phyloP scores from a whole-genome alignment of 2,797 vertebrate species.

The Psittacula derbiana region DNA sequence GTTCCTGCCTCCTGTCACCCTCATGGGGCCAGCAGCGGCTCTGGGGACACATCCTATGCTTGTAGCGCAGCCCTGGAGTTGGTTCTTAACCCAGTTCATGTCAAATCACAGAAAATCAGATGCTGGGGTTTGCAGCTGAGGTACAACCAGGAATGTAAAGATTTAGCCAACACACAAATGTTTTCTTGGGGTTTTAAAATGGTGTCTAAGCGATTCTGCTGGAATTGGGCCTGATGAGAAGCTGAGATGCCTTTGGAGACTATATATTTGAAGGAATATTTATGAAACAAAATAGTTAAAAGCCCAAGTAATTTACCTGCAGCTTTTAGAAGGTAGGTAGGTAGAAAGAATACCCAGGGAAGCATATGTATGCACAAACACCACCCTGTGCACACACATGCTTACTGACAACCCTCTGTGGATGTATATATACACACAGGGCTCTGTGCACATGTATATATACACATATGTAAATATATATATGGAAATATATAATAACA shows the following conservation, averaged over 20 bases:
- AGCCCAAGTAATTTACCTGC: neutral
- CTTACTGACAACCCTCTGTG: neutral
- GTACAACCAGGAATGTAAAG: neutral
- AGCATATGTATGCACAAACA: too few species aligned
- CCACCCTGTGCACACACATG: too few species aligned
- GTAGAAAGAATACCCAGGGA: neutral
- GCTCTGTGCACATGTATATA: neutral
- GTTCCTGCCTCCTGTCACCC: neutral
- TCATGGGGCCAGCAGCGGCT: neutral
- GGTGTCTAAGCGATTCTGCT: fast-evolving
- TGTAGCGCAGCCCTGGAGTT: neutral
- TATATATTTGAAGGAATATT: fast-evolving
- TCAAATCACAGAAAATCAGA: fast-evolving
- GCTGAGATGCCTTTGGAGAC: fast-evolving
- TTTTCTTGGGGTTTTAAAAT: fast-evolving
- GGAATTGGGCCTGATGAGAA: neutral
- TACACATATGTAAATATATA: neutral
- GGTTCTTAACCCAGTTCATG: fast-evolving
- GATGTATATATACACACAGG: too few species aligned
- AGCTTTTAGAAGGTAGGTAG: neutral
- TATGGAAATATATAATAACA: neutral
- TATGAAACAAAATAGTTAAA: fast-evolving
- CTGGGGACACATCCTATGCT: fast-evolving
- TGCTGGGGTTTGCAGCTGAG: fast-evolving
- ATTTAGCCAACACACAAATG: fast-evolving